phyloP scores from a whole-genome alignment of 2,113 vertebrate genomes.

The Haemorhous mexicanus region DNA sequence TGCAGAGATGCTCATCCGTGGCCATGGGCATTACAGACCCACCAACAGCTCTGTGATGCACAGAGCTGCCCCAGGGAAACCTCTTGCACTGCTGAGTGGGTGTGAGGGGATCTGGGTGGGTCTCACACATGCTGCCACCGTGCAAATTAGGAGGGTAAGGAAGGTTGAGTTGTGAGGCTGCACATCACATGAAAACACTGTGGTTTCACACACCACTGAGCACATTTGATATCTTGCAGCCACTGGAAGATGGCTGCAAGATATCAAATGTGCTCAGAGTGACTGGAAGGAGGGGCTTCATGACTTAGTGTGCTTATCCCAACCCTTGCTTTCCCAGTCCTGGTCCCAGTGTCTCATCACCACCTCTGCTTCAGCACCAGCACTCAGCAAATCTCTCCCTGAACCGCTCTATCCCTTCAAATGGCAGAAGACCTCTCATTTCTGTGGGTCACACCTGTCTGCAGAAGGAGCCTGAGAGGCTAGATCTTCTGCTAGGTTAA shows the following conservation, averaged over 20 bases:
- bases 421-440: not conserved
- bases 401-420: not conserved
- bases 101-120: not conserved
- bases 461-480: not conserved
- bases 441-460: not conserved
- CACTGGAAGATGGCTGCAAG: no score
- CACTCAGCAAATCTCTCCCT: not conserved
- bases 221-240: not conserved
- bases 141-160: not conserved
- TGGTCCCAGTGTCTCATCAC: not conserved
- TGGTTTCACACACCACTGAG: not conserved
- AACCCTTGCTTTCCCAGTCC: not conserved
- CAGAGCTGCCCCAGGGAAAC: not conserved
- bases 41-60: rapidly evolving
- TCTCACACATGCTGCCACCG: not conserved
- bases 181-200: not conserved
- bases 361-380: not conserved
- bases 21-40: not conserved
- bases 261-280: no score
- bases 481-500: not conserved
- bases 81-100: rapidly evolving
- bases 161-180: not conserved
- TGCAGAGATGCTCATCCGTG: not conserved
- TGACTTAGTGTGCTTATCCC: not conserved
- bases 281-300: not conserved